phyloP scores from a whole-genome alignment of 2,888 invertebrate species.

The Octonoba sinensis region DNA sequence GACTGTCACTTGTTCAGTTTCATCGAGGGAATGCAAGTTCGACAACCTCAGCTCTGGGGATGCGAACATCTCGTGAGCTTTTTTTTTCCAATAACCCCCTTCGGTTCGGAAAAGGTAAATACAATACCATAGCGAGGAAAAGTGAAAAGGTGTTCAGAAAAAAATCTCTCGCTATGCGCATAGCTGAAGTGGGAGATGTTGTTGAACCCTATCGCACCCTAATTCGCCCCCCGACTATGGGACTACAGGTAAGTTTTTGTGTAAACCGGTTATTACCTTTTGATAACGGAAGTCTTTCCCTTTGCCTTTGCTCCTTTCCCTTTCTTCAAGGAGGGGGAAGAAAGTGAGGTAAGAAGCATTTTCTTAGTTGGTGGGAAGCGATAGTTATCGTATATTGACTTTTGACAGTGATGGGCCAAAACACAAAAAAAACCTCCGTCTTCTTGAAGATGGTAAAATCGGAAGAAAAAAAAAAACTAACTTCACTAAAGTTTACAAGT shows the following conservation, averaged over 20 bases:
- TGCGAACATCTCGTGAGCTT: constrained; percentile 24
- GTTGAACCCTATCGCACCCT: constrained; percentile 48
- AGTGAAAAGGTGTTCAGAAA: constrained; percentile 17
- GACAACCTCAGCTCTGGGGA: constrained; percentile 46
- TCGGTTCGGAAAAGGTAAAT: constrained; percentile 32
- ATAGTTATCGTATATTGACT: no score
- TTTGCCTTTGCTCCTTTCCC: constrained; percentile 31
- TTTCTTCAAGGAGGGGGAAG: not conserved
- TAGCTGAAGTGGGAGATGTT: constrained; percentile 55
- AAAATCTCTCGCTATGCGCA: constrained; percentile 54
- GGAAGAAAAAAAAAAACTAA: no score
- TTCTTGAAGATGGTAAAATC: no score
- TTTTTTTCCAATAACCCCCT: constrained; percentile 14
- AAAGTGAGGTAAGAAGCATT: no score
- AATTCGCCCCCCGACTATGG: constrained; percentile 24
- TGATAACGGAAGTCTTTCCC: constrained; percentile 57
- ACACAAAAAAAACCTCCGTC: no score
- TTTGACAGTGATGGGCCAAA: no score
- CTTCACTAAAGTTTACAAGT: no score
- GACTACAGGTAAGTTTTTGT: constrained; percentile 59
- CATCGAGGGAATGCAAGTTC: constrained; percentile 31
- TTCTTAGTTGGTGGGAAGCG: no score
- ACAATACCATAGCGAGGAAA: constrained; percentile 39
- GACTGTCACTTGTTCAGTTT: constrained; percentile 51
- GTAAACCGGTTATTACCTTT: constrained; percentile 60